Conservation (phyloP, 2,888 invertebrate species). For the Diplazon laetatorius region DNA sequence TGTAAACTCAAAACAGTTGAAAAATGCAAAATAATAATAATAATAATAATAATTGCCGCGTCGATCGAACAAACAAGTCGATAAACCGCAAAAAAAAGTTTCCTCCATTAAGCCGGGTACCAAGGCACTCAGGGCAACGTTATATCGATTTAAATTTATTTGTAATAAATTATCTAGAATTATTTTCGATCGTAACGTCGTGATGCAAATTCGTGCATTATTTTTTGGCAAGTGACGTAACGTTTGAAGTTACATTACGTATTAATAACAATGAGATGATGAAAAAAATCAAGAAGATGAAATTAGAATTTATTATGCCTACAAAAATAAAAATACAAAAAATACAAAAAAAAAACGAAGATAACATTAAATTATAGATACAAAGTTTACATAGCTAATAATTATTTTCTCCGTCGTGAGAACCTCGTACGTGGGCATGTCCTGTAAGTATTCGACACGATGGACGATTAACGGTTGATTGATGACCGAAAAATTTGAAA, state of each 20-base stretch:
- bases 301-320: conserved; percentile 43
- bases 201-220: conserved; percentile 62
- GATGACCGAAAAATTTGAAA: conserved; percentile 37
- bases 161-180: conserved; percentile 74
- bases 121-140: conserved; percentile 79
- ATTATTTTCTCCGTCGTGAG: conserved; percentile 61
- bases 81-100: conserved; percentile 62
- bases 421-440: conserved; percentile 66
- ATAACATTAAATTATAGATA: conserved; percentile 60
- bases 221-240: conserved; percentile 61
- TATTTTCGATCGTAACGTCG: conserved; percentile 70
- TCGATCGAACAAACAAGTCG: conserved; percentile 51
- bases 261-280: conserved; percentile 53
- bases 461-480: conserved; percentile 53
- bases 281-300: conserved; percentile 48
- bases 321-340: conserved; percentile 50
- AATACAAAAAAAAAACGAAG: conserved; percentile 52
- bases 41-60: not conserved
- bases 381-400: conserved; percentile 56
- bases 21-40: conserved; percentile 24
- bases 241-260: conserved; percentile 62
- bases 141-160: conserved; percentile 77
- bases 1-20: conserved; percentile 51
- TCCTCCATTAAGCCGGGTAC: conserved; percentile 75
- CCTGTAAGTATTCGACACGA: conserved; percentile 65